Percentiles rank a stretch among this genome's conserved stretches.
phyloP scores from a whole-genome alignment of 2,888 invertebrate species.

The Nomada ruficornis region DNA sequence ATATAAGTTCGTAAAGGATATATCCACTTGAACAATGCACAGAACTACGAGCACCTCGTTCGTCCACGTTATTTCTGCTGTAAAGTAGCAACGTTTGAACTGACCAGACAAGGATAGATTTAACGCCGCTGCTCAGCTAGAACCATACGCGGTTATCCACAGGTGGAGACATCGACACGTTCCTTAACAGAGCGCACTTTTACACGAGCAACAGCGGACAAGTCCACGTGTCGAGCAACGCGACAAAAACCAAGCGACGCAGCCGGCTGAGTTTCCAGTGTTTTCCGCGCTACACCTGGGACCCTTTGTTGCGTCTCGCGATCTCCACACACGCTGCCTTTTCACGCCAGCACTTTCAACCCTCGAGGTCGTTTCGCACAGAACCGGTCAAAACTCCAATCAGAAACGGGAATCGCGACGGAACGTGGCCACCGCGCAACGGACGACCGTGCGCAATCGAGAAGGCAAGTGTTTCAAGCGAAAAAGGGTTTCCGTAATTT shows the following conservation, averaged over 20 bases:
- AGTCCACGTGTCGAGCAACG: constrained; percentile 46
- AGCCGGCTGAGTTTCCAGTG: neutral
- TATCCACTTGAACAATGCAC: too few species aligned
- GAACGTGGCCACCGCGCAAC: neutral
- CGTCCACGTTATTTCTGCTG: too few species aligned
- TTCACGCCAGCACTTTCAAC: neutral
- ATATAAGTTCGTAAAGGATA: too few species aligned
- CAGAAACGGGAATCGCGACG: neutral
- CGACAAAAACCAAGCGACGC: constrained; percentile 15
- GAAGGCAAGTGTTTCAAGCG: constrained; percentile 43
- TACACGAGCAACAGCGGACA: constrained; percentile 27
- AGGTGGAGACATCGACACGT: constrained; percentile 30
- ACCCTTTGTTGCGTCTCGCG: constrained; percentile 19
- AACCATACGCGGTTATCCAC: constrained; percentile 50
- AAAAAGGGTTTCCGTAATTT: constrained; percentile 55
- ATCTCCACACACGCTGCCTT: constrained; percentile 5
- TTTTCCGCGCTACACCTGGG: constrained; percentile 18
- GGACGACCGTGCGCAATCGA: constrained; percentile 30
- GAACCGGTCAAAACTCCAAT: neutral
- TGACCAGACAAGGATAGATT: too few species aligned
- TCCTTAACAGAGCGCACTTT: constrained; percentile 38
- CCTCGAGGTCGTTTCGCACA: neutral
- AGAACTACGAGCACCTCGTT: too few species aligned
- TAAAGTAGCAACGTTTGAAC: neutral
- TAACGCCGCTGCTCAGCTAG: neutral